A percentile compares a stretch with the other conserved stretches of the same genome.
phyloP scores from a whole-genome alignment of 2,888 invertebrate genomes.

The Ischnus inquisitorius region DNA sequence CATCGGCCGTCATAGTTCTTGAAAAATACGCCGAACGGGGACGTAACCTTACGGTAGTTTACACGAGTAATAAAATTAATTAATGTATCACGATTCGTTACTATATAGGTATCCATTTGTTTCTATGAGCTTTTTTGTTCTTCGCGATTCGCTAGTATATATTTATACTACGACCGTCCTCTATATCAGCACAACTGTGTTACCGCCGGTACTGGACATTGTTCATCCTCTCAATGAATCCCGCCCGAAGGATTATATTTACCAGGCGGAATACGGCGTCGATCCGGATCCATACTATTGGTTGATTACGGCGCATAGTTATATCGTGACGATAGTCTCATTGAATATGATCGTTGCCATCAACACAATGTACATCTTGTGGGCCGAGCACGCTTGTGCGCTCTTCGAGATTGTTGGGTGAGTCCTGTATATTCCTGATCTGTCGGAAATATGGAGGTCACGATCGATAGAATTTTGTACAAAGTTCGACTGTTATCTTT shows the following conservation, averaged over 20 bases:
- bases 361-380: not conserved
- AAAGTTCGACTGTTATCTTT: not conserved
- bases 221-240: conserved; percentile 30
- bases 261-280: conserved; percentile 37
- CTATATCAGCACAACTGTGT: conserved; percentile 1
- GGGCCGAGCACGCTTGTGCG: not conserved
- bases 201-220: conserved; percentile 27
- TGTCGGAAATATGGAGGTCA: not conserved
- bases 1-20: not conserved
- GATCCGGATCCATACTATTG: conserved; percentile 36
- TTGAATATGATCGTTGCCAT: not conserved
- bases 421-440: not conserved
- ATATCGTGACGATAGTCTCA: not conserved
- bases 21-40: not conserved
- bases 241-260: not conserved
- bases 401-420: not conserved
- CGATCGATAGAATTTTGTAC: not conserved
- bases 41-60: not conserved
- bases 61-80: not conserved
- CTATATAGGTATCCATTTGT: not conserved
- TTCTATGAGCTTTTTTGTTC: not conserved
- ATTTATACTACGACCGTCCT: not conserved
- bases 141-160: not conserved
- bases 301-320: conserved; percentile 24
- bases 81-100: not conserved